phyloP scores from a whole-genome alignment of 1,140 invertebrate species.

The Oncopeltus fasciatus region DNA sequence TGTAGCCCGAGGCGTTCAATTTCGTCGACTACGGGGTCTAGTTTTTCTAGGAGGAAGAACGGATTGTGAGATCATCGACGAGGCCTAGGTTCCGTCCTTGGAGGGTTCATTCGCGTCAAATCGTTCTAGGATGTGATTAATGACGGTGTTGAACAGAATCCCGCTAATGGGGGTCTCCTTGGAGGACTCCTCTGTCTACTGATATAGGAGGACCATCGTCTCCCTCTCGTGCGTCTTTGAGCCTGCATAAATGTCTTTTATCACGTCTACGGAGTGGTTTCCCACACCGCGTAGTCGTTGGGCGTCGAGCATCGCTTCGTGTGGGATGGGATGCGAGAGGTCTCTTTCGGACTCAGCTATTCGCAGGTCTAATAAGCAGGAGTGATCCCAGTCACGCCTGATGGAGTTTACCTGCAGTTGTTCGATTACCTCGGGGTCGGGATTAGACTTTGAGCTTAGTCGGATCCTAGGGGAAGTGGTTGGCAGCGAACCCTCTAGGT shows the following conservation, averaged over 20 bases:
- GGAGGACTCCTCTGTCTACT: slow-evolving; percentile 27
- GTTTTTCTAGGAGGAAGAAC: background rate
- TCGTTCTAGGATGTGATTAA: slow-evolving; percentile 26
- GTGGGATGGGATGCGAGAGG: slow-evolving; percentile 28
- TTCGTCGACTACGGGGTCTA: background rate
- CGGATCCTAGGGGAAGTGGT: too few relatives aligned
- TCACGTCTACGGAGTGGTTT: slow-evolving; percentile 11
- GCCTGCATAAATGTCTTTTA: slow-evolving; percentile 19
- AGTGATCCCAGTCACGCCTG: too few relatives aligned
- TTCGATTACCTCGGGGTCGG: too few relatives aligned
- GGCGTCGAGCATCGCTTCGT: slow-evolving; percentile 10
- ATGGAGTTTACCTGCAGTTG: too few relatives aligned
- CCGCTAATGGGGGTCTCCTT: slow-evolving; percentile 31
- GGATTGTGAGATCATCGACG: background rate
- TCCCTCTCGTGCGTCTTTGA: background rate
- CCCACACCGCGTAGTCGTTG: slow-evolving; percentile 19
- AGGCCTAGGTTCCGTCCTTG: background rate
- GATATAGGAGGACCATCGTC: slow-evolving; percentile 24
- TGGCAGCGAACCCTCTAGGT: too few relatives aligned
- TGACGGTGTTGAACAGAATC: slow-evolving; percentile 30
- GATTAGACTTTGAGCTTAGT: too few relatives aligned
- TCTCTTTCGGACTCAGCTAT: too few relatives aligned
- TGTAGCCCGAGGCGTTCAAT: too few relatives aligned
- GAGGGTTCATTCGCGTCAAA: too few relatives aligned
- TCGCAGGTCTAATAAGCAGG: too few relatives aligned